Evolutionary conservation across 37 sponge, comb jelly and placozoan genomes (phyloP), one percentile per base, ranked within the genome.

Genomic region (Amphimedon queenslandica): DNA sequence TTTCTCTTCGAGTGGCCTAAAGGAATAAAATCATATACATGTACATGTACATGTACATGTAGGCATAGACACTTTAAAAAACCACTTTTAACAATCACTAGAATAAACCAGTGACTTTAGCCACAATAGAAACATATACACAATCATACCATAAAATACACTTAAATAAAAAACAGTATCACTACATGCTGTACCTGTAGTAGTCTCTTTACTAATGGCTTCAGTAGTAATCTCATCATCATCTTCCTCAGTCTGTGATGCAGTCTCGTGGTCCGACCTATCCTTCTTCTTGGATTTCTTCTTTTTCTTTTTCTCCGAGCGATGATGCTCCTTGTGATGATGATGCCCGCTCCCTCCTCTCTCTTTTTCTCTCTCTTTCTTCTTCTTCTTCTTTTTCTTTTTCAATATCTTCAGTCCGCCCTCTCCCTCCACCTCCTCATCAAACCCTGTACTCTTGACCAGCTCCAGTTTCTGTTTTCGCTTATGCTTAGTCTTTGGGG

Each of bases 381-480:
- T 2, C 25, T 39, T 23, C 37, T 67, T 42, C 40, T 3, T 38
- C 40, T 39, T 39, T 2, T 37, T 70, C 40, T 40, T 5, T 4
- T 40, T 37, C 71, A 32, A 16, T 67, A 21, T 37, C 24, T 2
- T 4, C 32, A 34, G 34, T n/a, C 29, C 53, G 13, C 53, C 53
- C 53, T 47, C 53, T 13, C 8, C 13, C 8, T 8, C 13, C 8
- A 47, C 13, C 53, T 13, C 53, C 8, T 47, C 13, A 13, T 47
- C 53, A 47, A 13, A 8, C 13, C 13, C 53, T 18, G 53, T 18
- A 18, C 13, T 47, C 18, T 28, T 20, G 10, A 63, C 31, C 18
- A 28, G 31, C 64, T 63, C 32, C 10, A 24, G n/a, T 63, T 63
- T 63, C 28, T 29, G 31, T 63, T 63, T 63, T 37, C 68, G n/a